These are phyloP conservation scores for Epicauta chinensis DNA, from an alignment of 1,140 invertebrate genomes.

Conservation along the genomic window DNA sequence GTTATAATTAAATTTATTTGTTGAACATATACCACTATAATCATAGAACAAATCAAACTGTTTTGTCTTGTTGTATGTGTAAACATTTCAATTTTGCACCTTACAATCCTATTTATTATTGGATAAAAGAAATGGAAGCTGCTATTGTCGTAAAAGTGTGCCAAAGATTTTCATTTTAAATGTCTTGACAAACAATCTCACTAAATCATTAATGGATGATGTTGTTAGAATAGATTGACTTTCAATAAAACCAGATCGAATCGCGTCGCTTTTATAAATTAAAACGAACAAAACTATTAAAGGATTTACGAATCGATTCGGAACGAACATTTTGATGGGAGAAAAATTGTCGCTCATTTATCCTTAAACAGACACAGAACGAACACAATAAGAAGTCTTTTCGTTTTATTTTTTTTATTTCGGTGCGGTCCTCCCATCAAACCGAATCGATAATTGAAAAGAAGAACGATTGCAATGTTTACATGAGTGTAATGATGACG, in stretches of 20 bases:
- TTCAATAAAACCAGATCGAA: constrained; percentile 24
- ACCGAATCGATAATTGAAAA: no score
- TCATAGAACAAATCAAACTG: no score
- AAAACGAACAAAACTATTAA: constrained; percentile 13
- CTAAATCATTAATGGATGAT: constrained; percentile 27
- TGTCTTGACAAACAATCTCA: constrained; percentile 26
- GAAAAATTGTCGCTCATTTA: neutral
- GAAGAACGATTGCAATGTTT: no score
- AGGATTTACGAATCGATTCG: constrained; percentile 4
- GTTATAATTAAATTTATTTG: constrained; percentile 31
- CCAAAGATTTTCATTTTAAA: constrained; percentile 28
- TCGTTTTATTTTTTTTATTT: no score
- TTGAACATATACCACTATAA: neutral
- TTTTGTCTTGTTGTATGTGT: constrained; percentile 14
- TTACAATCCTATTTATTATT: constrained; percentile 7
- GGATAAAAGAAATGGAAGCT: constrained; percentile 18
- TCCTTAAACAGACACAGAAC: no score
- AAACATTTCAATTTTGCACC: constrained; percentile 26
- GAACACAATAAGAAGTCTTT: no score
- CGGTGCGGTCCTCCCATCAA: no score
- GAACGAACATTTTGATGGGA: neutral
- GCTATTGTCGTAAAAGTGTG: constrained; percentile 20
- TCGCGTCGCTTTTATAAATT: neutral
- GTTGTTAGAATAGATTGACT: constrained; percentile 30
- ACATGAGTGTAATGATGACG: constrained; percentile 2